These are phyloP conservation scores for Aradophagus sp. DNA, from an alignment of 1,140 invertebrate genomes.

Conservation along the genomic window DNA sequence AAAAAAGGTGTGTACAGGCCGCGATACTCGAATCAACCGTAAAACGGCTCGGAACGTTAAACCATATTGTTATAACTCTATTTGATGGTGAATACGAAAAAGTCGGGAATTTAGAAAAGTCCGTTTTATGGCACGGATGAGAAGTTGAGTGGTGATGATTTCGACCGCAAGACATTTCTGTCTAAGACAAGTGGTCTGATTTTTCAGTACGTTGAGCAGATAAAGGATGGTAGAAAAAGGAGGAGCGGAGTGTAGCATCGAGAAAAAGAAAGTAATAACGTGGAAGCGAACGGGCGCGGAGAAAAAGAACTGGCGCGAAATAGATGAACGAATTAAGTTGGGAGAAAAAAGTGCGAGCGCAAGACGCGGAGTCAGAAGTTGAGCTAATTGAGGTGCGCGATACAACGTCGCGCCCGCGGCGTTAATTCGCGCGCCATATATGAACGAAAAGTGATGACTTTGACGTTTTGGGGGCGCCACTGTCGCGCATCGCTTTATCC, in stretches of 20 bases:
- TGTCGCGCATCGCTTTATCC: too few relatives aligned
- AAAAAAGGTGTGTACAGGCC: too few relatives aligned
- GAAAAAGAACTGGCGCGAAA: constrained; percentile 37
- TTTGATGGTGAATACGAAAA: constrained; percentile 14
- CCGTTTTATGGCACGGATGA: constrained; percentile 19
- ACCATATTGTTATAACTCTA: constrained; percentile 2
- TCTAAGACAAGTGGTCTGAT: constrained; percentile 60
- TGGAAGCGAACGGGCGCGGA: constrained; percentile 22
- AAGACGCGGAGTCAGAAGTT: constrained; percentile 6
- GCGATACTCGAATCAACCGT: too few relatives aligned
- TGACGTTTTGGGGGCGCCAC: too few relatives aligned
- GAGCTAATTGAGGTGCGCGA: constrained; percentile 25
- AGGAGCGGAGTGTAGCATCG: constrained; percentile 25
- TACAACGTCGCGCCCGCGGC: too few relatives aligned
- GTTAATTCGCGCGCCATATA: too few relatives aligned
- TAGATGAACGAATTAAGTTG: constrained; percentile 38
- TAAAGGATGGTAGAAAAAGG: constrained; percentile 41
- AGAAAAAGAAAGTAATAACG: constrained; percentile 44
- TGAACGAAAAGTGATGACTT: too few relatives aligned
- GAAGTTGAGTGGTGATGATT: constrained; percentile 38
- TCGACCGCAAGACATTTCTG: constrained; percentile 53
- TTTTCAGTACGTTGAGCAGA: constrained; percentile 58
- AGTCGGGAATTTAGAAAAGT: constrained; percentile 24
- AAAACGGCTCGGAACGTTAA: too few relatives aligned
- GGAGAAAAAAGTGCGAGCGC: constrained; percentile 17